A percentile compares a stretch with the other conserved stretches of the same genome.
These are phyloP conservation scores for Scrobipalpa costella DNA, from an alignment of 2,888 invertebrate genomes.

Conservation along the genomic window DNA sequence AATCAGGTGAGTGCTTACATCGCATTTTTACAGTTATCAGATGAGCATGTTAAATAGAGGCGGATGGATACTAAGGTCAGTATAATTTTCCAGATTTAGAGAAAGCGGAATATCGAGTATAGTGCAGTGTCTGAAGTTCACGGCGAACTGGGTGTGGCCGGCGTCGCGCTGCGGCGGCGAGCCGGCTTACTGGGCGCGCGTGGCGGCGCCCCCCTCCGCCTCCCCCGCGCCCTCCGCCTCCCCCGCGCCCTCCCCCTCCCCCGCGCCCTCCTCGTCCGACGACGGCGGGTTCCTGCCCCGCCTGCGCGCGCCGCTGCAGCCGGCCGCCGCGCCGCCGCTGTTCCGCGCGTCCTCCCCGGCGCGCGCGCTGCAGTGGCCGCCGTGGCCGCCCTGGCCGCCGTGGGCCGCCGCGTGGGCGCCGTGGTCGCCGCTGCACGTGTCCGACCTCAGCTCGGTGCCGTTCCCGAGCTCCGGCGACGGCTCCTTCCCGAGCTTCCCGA, in stretches of 20 bases:
- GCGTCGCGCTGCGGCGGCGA: constrained; percentile 83
- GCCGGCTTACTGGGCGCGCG: constrained; percentile 53
- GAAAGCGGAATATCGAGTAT: constrained; percentile 97
- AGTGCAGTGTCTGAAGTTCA: constrained; percentile 83
- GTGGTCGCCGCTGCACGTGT: constrained; percentile 89
- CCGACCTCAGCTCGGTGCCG: constrained; percentile 93
- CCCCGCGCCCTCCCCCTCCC: constrained; percentile 50
- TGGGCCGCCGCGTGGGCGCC: constrained; percentile 84
- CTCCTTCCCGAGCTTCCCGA: constrained; percentile 89
- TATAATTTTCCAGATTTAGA: constrained; percentile 86
- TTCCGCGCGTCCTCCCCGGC: constrained; percentile 74
- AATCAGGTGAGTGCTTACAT: constrained; percentile 65
- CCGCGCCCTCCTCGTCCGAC: constrained; percentile 84
- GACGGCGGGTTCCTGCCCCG: constrained; percentile 91
- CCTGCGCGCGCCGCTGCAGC: constrained; percentile 71
- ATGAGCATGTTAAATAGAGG: too few species aligned
- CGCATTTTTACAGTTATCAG: neutral
- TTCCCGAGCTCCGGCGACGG: constrained; percentile 90
- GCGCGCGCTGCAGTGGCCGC: constrained; percentile 68
- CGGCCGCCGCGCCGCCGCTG: constrained; percentile 83
- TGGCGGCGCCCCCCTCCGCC: constrained; percentile 45
- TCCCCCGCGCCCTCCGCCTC: constrained; percentile 56
- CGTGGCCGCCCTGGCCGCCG: constrained; percentile 84
- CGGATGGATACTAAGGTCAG: neutral
- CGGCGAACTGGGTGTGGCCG: constrained; percentile 88